A percentile compares a stretch with the other conserved stretches of the same genome.
Conservation (phyloP, 2,113 vertebrate species). For the Rousettus leschenaultii region DNA sequence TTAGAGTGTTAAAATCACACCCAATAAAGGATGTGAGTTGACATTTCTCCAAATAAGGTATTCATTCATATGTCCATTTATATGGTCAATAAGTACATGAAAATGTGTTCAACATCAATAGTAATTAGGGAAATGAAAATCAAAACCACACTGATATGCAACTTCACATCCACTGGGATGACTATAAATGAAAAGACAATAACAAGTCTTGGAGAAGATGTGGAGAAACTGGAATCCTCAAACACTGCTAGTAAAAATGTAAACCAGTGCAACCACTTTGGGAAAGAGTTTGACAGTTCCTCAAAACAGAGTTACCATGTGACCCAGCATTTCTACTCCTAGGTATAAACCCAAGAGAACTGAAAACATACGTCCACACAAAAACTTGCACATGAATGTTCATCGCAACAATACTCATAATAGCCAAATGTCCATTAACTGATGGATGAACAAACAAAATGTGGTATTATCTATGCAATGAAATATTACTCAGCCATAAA, state of each 20-base stretch:
- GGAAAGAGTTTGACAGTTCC: neutral
- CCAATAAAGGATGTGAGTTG: neutral
- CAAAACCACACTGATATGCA: neutral
- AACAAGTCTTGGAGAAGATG: neutral
- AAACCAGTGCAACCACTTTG: neutral
- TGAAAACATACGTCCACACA: neutral
- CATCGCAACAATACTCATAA: neutral
- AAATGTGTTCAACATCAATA: neutral
- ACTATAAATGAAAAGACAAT: neutral
- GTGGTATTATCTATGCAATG: neutral
- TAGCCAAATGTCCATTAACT: neutral
- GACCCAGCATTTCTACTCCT: neutral
- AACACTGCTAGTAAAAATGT: neutral
- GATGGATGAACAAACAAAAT: neutral
- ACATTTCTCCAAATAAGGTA: neutral
- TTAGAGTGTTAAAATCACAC: slow-evolving; percentile 19
- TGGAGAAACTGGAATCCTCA: neutral
- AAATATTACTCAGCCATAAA: slow-evolving; percentile 27
- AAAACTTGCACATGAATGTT: neutral
- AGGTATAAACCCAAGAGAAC: neutral
- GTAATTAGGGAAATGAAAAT: neutral
- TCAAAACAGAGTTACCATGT: neutral
- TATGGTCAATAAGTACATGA: neutral
- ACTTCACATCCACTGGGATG: neutral
- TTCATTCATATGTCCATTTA: neutral